Percentiles rank a stretch among this genome's conserved stretches.
Conservation (phyloP, 2,113 vertebrate species). For the Elephas maximus region DNA sequence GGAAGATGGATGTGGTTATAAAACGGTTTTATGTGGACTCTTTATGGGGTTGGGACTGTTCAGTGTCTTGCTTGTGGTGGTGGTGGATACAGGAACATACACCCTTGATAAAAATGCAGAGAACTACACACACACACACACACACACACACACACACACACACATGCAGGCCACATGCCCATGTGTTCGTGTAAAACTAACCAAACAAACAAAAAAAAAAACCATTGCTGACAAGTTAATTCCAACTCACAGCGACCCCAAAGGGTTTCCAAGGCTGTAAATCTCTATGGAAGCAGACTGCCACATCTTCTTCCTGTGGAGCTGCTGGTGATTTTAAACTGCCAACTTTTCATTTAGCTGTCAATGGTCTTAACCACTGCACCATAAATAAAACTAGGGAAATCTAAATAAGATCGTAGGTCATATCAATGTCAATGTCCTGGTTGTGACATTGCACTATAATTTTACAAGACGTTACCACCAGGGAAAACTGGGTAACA, state of each 20-base stretch:
- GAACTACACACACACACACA: not conserved
- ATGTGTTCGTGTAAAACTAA: no score
- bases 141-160: not conserved
- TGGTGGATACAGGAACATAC: not conserved
- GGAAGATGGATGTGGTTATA: not conserved
- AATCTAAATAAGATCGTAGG: not conserved
- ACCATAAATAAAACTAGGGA: not conserved
- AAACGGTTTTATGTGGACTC: not conserved
- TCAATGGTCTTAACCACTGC: no score
- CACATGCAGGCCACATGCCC: no score
- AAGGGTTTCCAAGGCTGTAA: no score
- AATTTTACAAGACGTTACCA: not conserved
- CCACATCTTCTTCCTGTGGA: no score
- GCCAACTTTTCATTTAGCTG: no score
- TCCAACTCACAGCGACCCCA: no score
- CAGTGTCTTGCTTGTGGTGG: not conserved
- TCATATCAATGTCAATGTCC: not conserved
- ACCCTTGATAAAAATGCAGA: not conserved
- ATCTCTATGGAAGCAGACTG: no score
- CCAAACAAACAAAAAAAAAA: no score
- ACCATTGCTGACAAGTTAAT: no score
- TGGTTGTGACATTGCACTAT: no score
- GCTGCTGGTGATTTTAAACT: no score
- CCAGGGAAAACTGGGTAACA: not conserved
- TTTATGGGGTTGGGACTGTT: not conserved